Base-by-base conservation (phyloP, 1,140 invertebrate species). In the Cydia fagiglandana region DNA sequence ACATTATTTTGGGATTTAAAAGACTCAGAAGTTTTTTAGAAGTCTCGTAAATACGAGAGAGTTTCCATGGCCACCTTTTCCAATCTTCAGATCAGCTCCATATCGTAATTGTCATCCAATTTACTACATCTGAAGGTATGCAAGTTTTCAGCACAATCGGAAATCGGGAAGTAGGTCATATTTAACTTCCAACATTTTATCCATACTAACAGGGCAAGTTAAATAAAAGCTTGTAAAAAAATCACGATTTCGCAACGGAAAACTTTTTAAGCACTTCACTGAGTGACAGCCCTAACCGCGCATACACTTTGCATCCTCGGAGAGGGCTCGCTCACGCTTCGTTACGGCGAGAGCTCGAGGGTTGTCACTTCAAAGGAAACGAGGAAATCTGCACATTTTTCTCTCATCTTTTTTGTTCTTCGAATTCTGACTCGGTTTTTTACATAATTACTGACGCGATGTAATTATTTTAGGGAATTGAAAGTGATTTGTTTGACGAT, bases 291-390 rank as follows among this genome's bases (percentile, higher is more conserved):
- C 38, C 34, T 68, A n/a, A 7, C 61, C 53, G 17, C 34, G 73
- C 77, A 77, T 66, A 75, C 73, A 81, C 64, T 82, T 78, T 83
- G 80, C 79, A 83, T 86, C 81, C 81, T 77, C 78, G 64, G 81
- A 85, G 85, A 82, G 85, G 85, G 80, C 81, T 81, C 81, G 80
- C 79, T 79, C 80, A 81, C 85, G 85, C 85, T 84, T 84, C 84
- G 85, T 87, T 85, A 85, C 83, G 77, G 76, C 75, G 74, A 66
- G 78, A 74, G 78, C 78, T 83, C 79, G 81, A 83, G 84, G 78
- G 83, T 83, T 81, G 84, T 85, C 80, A 80, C 77, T 68, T 80
- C 83, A 84, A 87, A 83, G 81, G 80, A 56, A 83, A 84, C 81
- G 79, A 82, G 83, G 41, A 80, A 84, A 86, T 82, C 85, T 83